phyloP scores from a whole-genome alignment of 2,113 vertebrate species.

The Variabilichromis moorii region DNA sequence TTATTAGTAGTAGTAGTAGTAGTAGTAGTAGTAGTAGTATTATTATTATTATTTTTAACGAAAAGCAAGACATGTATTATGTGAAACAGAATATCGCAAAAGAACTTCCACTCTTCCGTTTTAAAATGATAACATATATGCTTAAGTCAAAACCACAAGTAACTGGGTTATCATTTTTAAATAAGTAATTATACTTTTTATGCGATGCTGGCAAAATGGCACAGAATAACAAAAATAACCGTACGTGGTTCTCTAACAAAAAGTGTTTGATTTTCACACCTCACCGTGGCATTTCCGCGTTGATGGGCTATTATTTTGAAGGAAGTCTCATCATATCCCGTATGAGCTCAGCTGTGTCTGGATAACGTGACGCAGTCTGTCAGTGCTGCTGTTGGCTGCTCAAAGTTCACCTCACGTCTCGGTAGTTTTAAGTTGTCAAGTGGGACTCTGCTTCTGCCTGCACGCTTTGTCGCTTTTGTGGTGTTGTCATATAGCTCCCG shows the following conservation, averaged over 20 bases:
- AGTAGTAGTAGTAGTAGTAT: no score
- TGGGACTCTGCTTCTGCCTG: background rate
- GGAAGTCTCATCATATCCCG: background rate
- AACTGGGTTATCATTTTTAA: background rate
- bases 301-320: background rate
- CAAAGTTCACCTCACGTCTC: background rate
- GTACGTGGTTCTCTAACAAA: background rate
- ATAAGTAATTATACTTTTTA: background rate
- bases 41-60: background rate
- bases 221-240: background rate
- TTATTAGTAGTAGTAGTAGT: no score
- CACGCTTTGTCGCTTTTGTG: background rate
- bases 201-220: background rate
- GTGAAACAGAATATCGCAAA: background rate
- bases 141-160: background rate
- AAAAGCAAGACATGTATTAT: background rate
- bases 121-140: background rate
- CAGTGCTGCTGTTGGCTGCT: background rate
- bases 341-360: background rate
- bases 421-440: background rate
- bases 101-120: background rate
- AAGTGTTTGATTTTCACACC: background rate
- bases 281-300: background rate
- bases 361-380: background rate
- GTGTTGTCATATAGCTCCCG: background rate